Evolutionary conservation across 2,888 invertebrate genomes (phyloP).

Genomic region (Tetheella fluctuosa): DNA sequence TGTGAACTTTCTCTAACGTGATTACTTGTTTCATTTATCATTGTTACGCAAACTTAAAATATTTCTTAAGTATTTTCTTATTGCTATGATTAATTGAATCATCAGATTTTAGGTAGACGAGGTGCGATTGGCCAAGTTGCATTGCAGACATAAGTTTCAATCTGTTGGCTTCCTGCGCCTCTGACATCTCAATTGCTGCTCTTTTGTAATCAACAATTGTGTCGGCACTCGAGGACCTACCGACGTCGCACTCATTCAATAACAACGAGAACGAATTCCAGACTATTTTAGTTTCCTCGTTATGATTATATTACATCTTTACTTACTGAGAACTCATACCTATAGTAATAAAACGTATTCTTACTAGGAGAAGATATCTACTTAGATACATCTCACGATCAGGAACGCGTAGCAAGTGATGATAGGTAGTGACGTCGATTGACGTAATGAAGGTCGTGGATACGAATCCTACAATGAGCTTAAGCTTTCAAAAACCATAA

Average conservation of each 20-base stretch:
- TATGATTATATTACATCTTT: slow-evolving; percentile 55
- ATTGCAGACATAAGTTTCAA: slow-evolving; percentile 76
- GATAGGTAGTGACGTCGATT: no score
- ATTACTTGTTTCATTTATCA: slow-evolving; percentile 48
- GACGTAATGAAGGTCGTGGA: no score
- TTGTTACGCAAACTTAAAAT: slow-evolving; percentile 39
- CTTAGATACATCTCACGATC: background rate
- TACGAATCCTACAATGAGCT: no score
- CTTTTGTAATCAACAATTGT: slow-evolving; percentile 83
- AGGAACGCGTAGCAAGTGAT: background rate
- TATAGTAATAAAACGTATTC: background rate
- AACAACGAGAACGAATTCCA: slow-evolving; percentile 72
- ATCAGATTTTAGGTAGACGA: slow-evolving; percentile 15
- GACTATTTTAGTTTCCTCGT: slow-evolving; percentile 66
- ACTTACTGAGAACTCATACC: slow-evolving; percentile 25
- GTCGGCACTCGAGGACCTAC: slow-evolving; percentile 67
- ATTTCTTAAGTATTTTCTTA: slow-evolving; percentile 19
- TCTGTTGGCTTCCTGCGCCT: slow-evolving; percentile 73
- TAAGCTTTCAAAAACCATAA: no score
- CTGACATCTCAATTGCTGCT: slow-evolving; percentile 81
- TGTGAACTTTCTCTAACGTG: slow-evolving; percentile 54
- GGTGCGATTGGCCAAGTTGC: slow-evolving; percentile 43
- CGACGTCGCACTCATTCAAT: slow-evolving; percentile 67
- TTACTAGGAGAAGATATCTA: background rate
- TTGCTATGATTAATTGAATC: background rate